These are phyloP conservation scores for Sthenelais limicola DNA, from an alignment of 2,888 invertebrate species.

Conservation along the genomic window DNA sequence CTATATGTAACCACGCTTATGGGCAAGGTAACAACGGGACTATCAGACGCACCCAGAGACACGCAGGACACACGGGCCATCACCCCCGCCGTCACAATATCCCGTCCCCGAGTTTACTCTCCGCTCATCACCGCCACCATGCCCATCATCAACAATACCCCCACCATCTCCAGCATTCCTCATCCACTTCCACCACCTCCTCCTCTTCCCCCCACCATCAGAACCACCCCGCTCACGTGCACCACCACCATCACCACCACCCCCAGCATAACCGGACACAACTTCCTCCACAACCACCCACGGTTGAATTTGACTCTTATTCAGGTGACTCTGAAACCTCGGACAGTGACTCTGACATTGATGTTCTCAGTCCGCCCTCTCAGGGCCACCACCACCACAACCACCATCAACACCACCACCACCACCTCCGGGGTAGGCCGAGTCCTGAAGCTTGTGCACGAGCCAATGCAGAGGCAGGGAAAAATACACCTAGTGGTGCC, in stretches of 20 bases:
- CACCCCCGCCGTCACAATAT: neutral
- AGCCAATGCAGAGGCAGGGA: neutral
- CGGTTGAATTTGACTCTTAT: neutral
- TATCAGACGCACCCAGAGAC: too few species aligned
- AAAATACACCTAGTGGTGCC: too few species aligned
- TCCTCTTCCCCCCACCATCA: constrained; percentile 4
- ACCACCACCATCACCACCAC: neutral
- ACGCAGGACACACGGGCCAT: too few species aligned
- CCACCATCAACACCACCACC: neutral
- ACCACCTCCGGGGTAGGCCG: neutral
- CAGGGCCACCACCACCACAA: neutral
- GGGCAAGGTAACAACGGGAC: too few species aligned
- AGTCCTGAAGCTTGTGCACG: neutral
- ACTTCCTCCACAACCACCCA: neutral
- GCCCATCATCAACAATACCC: neutral
- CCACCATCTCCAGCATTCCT: constrained; percentile 11
- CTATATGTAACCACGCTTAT: too few species aligned
- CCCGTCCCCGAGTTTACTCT: too few species aligned
- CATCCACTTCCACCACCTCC: constrained; percentile 26
- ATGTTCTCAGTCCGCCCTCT: constrained; percentile 37
- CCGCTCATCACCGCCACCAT: neutral
- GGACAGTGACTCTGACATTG: constrained; percentile 39
- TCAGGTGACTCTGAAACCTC: neutral
- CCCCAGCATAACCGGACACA: constrained; percentile 21
- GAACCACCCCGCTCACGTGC: neutral